A percentile compares a stretch with the other conserved stretches of the same genome.
These are phyloP conservation scores for Pygmarrhopalites habei DNA, from an alignment of 1,140 invertebrate species.

Conservation along the genomic window DNA sequence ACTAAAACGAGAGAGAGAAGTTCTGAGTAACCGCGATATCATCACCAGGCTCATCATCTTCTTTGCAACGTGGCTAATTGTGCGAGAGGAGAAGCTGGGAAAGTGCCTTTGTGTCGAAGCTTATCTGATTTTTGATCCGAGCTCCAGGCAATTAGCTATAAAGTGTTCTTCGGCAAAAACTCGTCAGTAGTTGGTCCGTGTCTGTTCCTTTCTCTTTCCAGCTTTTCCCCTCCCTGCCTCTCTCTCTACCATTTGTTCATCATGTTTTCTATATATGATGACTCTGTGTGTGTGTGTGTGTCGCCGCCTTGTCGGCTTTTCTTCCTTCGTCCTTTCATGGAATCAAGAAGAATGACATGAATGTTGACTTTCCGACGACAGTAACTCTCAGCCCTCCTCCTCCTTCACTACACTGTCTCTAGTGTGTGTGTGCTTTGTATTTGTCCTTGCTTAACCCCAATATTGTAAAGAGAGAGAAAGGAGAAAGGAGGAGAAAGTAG, in stretches of 20 bases:
- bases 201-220: no score
- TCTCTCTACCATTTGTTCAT: background rate
- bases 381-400: no score
- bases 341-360: conserved; percentile 6
- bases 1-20: no score
- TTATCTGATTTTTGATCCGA: conserved; percentile 19
- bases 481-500: no score
- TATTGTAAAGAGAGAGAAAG: no score
- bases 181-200: background rate
- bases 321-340: background rate
- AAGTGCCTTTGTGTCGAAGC: background rate
- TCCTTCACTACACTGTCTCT: no score
- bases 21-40: no score
- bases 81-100: conserved; percentile 2
- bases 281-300: no score
- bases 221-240: no score
- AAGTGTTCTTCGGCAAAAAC: background rate
- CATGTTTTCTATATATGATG: background rate
- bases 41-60: conserved; percentile 1
- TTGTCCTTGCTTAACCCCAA: no score
- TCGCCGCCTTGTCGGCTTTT: no score
- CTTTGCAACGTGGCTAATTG: conserved; percentile 14
- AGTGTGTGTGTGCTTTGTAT: no score
- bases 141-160: conserved; percentile 9
- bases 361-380: conserved; percentile 1